A percentile compares a stretch with the other conserved stretches of the same genome.
Conservation (phyloP, 2,113 vertebrate genomes). For the Anguilla japonica region DNA sequence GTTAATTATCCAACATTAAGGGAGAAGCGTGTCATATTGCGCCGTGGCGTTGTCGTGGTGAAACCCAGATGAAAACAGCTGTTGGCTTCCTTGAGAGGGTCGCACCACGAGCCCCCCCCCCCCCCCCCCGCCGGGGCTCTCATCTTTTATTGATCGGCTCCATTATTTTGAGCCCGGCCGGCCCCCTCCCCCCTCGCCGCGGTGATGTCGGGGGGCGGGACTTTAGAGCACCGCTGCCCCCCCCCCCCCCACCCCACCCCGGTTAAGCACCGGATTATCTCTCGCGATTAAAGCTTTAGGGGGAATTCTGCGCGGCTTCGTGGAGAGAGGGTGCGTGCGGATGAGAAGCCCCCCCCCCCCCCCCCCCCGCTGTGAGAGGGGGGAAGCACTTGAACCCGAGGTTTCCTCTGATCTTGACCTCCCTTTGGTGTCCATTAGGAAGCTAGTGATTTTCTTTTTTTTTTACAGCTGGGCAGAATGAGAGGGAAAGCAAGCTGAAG, state of each 20-base stretch:
- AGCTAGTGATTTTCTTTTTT: neutral
- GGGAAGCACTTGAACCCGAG: neutral
- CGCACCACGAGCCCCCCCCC: constrained; percentile 37
- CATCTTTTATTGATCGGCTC: constrained; percentile 53
- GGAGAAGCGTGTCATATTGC: constrained; percentile 41
- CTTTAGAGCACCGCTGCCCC: constrained; percentile 25
- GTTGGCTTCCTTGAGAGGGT: constrained; percentile 39
- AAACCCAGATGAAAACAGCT: constrained; percentile 50
- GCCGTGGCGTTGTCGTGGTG: constrained; percentile 45
- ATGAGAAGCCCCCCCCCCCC: neutral
- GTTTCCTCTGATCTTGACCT: constrained; percentile 1
- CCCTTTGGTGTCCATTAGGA: neutral
- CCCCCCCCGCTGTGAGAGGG: neutral
- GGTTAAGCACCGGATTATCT: constrained; percentile 39
- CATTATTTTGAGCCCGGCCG: constrained; percentile 43
- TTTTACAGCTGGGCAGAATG: constrained; percentile 5
- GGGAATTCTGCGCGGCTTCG: constrained; percentile 20
- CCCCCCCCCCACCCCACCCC: no score
- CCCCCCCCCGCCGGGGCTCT: constrained; percentile 26
- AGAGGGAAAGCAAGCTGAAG: neutral
- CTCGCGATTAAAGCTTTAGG: constrained; percentile 34
- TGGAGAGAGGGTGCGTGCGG: constrained; percentile 13
- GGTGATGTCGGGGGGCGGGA: constrained; percentile 29
- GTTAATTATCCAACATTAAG: constrained; percentile 83
- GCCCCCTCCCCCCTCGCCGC: constrained; percentile 23